Evolutionary conservation across 2,888 invertebrate species (phyloP), one percentile per base, ranked within the genome.

Genomic region (Prosapia bicincta): DNA sequence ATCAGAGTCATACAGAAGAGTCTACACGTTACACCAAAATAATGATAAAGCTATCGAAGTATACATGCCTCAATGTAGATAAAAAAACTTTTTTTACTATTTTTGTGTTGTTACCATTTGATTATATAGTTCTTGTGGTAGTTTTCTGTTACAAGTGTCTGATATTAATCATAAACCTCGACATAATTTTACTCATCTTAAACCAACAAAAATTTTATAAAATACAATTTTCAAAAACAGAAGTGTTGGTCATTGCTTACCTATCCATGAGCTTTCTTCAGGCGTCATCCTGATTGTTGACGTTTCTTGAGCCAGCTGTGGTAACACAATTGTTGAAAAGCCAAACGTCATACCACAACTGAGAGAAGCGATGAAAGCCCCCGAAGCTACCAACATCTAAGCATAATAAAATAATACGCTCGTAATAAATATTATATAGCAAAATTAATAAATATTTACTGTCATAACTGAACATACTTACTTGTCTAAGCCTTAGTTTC

Each of bases 291-390:
- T 84, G 66, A 89, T 87, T 0, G 84, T 83, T 69, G 86, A 86
- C 38, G 83, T 83, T 0, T 85, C 83, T 0, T 83, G 81, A 70
- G 84, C 83, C 15, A 91, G 84, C 81, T 91, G 90, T 0, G 91
- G 90, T 69, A 91, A 83, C 32, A 91, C 82, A 26, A 90, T 87
- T 0, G 89, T 90, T 1, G 90, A 91, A 83, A 89, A 91, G 0
- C 91, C 91, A 0, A 88, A 87, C 0, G 89, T 89, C 81, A 90
- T 87, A 0, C 91, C 91, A 0, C 88, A 85, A 0, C 88, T 85
- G 78, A 90, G 84, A 0, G 90, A 88, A 43, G 89, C 83, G 38
- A 90, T 82, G 71, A 90, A 86, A 0, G 89, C 86, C 0, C 89
- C 89, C 7, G 87, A 81, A 3, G 89, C 87, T 32, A 89, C 88